These are phyloP conservation scores for Harmothoe impar DNA, from an alignment of 2,888 invertebrate genomes.

Conservation along the genomic window DNA sequence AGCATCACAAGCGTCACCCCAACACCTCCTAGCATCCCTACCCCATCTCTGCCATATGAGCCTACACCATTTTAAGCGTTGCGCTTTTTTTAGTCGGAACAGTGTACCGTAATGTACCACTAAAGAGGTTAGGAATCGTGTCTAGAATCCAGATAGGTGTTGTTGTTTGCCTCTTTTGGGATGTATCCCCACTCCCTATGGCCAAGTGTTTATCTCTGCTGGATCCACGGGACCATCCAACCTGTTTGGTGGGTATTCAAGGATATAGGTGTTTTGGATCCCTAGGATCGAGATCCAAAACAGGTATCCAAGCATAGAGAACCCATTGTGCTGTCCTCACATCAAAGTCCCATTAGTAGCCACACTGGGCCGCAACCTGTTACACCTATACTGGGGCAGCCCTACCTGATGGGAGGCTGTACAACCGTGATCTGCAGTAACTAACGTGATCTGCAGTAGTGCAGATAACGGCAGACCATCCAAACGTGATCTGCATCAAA, in stretches of 20 bases:
- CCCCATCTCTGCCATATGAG: not conserved
- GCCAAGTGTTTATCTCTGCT: not conserved
- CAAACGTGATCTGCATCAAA: no score
- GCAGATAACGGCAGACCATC: no score
- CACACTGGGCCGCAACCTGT: not conserved
- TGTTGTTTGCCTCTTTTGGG: slow-evolving; percentile 8
- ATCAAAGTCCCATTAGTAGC: not conserved
- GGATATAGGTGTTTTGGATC: slow-evolving; percentile 10
- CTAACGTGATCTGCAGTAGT: no score
- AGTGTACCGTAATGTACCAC: not conserved
- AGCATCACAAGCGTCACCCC: not conserved
- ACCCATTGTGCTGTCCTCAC: not conserved
- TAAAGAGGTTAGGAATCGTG: slow-evolving; percentile 18
- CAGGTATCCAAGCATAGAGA: not conserved
- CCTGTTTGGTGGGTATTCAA: slow-evolving; percentile 34
- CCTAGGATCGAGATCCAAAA: not conserved
- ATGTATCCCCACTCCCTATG: not conserved
- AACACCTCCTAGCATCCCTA: not conserved
- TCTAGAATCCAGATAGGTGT: not conserved
- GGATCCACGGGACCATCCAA: not conserved
- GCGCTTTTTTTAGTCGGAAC: not conserved
- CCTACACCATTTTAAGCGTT: not conserved
- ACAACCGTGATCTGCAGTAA: no score
- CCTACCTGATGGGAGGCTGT: not conserved
- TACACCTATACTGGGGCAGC: not conserved